Base-by-base conservation (phyloP, 2,888 invertebrate genomes). In the Microplitis manilae region DNA sequence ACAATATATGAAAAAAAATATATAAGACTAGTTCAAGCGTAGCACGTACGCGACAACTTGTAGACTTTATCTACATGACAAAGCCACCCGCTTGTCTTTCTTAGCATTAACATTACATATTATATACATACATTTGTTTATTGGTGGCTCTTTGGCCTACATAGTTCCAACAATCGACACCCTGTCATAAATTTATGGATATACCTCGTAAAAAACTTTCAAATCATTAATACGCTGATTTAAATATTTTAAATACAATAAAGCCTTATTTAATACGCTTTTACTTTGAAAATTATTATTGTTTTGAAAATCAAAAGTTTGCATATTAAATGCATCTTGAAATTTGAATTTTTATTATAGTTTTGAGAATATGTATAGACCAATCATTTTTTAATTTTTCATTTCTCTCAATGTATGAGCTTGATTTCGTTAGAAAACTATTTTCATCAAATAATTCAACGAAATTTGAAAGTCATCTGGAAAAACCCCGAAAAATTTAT, bases 21-120 rank as follows among this genome's bases (percentile, higher is more conserved):
- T 8, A 50, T 50, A 6, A 61, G 30, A 68, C 61, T 64, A 73
- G 75, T 76, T 77, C 79, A 82, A 82, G 82, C 50, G 50, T 50
- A 50, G 50, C 82, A 82, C 75, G 59, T 64, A 17, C 17, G 75
- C 78, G 81, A 82, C 77, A 81, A 77, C 79, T 77, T 73, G 77
- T 73, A 69, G 50, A 62, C 62, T 17, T 62, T 62, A 62, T 62
- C 62, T 62, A 20, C 62, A 62, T 62, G 17, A 62, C 62, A 62
- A 62, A 62, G 62, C 62, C 20, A 20, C 62, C 62, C 62, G 62
- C 15, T 62, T 62, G 62, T 62, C 62, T 62, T 15, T 50, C 50
- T 50, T 50, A 50, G 13, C 50, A 13, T 50, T 50, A 50, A 50
- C 50, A 50, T 50, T 50, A 50, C 50, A 50, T 50, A 50, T 50